Conservation (phyloP, 2,797 vertebrate genomes). For the Catostomus latipinnis region DNA sequence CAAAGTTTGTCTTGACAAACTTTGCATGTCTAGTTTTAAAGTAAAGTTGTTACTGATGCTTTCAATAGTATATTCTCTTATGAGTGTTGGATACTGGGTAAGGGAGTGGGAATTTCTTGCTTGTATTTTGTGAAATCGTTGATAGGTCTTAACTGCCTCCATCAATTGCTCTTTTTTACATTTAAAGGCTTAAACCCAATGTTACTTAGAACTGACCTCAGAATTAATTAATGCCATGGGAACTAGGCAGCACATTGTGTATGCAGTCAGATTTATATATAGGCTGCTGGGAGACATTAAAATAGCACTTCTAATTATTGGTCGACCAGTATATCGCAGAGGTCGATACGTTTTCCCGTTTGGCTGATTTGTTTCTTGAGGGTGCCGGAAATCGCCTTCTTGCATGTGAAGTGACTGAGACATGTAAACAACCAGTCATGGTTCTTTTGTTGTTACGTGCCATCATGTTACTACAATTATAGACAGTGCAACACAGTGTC, state of each 20-base stretch:
- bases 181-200: constrained; percentile 8
- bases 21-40: background rate
- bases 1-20: too few relatives aligned
- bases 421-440: too few relatives aligned
- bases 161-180: constrained; percentile 25
- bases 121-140: constrained; percentile 6
- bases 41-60: background rate
- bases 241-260: constrained; percentile 45
- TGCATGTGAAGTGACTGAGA: too few relatives aligned
- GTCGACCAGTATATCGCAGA: too few relatives aligned
- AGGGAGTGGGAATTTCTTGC: background rate
- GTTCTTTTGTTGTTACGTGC: too few relatives aligned
- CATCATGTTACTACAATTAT: too few relatives aligned
- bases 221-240: constrained; percentile 33
- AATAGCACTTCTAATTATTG: constrained; percentile 66
- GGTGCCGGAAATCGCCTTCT: too few relatives aligned
- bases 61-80: background rate
- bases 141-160: constrained; percentile 4
- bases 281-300: constrained; percentile 73
- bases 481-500: too few relatives aligned
- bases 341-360: too few relatives aligned
- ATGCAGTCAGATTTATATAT: constrained; percentile 77
- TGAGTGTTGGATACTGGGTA: background rate
- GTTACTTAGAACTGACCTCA: constrained; percentile 33
- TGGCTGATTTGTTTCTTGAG: too few relatives aligned